Evolutionary conservation across 2,888 invertebrate genomes (phyloP).

Genomic region (Tiphia femorata): DNA sequence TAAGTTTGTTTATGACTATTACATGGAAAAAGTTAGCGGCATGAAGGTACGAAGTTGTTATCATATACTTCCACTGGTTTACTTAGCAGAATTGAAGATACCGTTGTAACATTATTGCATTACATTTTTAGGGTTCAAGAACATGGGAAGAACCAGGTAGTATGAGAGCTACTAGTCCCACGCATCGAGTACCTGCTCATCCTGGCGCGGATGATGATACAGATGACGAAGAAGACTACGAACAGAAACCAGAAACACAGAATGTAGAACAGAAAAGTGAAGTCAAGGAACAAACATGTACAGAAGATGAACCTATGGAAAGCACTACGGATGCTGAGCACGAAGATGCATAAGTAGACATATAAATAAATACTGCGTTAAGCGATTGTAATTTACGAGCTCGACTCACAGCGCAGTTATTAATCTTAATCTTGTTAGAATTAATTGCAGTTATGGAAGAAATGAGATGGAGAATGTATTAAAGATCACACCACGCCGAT

Average conservation of each 20-base stretch:
- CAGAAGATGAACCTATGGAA: conserved; percentile 54
- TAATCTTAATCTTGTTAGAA: too few species aligned
- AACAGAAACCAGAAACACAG: conserved; percentile 29
- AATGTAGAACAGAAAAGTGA: conserved; percentile 17
- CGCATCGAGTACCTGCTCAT: conserved; percentile 75
- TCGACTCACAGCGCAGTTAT: too few species aligned
- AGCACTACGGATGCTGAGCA: too few species aligned
- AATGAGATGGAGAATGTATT: too few species aligned
- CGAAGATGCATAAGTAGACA: conserved; percentile 13
- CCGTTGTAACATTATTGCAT: not conserved
- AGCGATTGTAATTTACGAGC: conserved; percentile 1
- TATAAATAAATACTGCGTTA: conserved; percentile 1
- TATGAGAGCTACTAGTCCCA: conserved; percentile 71
- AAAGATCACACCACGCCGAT: too few species aligned
- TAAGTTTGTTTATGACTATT: conserved; percentile 93
- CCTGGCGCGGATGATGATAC: conserved; percentile 77
- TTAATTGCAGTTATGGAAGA: too few species aligned
- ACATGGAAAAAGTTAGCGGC: conserved; percentile 80
- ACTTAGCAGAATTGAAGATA: not conserved
- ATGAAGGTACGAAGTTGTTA: conserved; percentile 69
- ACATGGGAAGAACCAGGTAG: conserved; percentile 76
- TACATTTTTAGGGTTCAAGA: conserved; percentile 46
- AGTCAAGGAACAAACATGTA: conserved; percentile 27
- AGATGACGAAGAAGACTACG: conserved; percentile 74
- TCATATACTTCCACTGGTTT: too few species aligned